phyloP scores from a whole-genome alignment of 2,888 invertebrate species.

The Allophyes oxyacanthae region DNA sequence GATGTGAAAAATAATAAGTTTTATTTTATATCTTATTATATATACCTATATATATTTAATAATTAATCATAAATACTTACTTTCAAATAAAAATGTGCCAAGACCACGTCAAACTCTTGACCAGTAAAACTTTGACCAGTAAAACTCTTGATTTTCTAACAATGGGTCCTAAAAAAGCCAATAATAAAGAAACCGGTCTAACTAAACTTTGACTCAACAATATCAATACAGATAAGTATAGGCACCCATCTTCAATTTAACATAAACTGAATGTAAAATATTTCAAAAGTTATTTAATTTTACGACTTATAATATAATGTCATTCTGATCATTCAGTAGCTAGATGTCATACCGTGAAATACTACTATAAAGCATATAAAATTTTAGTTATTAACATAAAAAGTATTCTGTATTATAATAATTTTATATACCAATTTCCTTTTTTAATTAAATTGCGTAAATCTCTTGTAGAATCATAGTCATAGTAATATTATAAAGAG shows the following conservation, averaged over 20 bases:
- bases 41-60: no score
- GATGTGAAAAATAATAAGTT: no score
- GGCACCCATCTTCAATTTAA: no score
- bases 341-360: conserved; percentile 63
- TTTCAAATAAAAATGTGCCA: no score
- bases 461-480: conserved; percentile 20
- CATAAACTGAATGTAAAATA: conserved; percentile 33
- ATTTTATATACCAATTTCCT: conserved; percentile 11
- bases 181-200: conserved; percentile 10
- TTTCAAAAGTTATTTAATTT: conserved; percentile 51
- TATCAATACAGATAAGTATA: conserved; percentile 17
- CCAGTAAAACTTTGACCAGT: no score
- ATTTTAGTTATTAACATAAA: conserved; percentile 22
- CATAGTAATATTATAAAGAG: no score
- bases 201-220: conserved; percentile 18
- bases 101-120: no score
- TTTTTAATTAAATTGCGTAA: conserved; percentile 12
- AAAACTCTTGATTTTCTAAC: background rate
- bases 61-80: no score
- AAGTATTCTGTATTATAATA: conserved; percentile 21
- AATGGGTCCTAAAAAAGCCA: conserved; percentile 3
- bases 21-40: no score
- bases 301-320: conserved; percentile 63
- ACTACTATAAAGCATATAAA: conserved; percentile 42
- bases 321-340: conserved; percentile 70